A percentile compares a stretch with the other conserved stretches of the same genome.
Evolutionary conservation across 2,797 vertebrate species (phyloP).

Genomic region (Rhinoraja longicauda): DNA sequence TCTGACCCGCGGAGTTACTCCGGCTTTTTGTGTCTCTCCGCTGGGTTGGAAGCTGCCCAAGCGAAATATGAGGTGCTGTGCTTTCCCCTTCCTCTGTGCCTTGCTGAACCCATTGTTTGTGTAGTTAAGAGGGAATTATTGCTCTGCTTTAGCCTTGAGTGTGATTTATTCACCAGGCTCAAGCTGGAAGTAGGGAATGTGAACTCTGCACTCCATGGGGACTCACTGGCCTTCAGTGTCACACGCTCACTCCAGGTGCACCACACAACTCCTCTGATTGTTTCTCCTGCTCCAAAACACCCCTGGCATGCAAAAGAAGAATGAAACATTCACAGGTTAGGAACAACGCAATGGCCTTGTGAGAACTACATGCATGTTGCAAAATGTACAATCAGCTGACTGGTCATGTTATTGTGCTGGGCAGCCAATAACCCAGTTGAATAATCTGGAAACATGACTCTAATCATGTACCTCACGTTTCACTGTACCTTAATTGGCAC

Average conservation of each 20-base stretch:
- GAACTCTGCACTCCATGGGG: background rate
- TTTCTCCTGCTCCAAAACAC: background rate
- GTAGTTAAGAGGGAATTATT: conserved; percentile 25
- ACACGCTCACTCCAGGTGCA: background rate
- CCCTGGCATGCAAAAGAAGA: background rate
- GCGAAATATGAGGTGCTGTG: too few relatives aligned
- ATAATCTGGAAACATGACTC: too few relatives aligned
- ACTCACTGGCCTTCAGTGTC: background rate
- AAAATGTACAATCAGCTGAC: background rate
- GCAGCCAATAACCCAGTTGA: too few relatives aligned
- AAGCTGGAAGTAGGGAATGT: background rate
- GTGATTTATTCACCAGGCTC: conserved; percentile 6
- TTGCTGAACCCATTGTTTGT: conserved; percentile 31
- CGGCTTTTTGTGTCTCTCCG: too few relatives aligned
- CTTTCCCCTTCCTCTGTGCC: conserved; percentile 5
- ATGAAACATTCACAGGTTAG: background rate
- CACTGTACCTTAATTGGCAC: too few relatives aligned
- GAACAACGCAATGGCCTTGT: background rate
- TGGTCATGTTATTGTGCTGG: too few relatives aligned
- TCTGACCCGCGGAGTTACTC: too few relatives aligned
- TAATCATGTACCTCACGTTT: too few relatives aligned
- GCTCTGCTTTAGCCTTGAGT: background rate
- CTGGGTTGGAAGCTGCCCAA: too few relatives aligned
- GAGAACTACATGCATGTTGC: background rate
- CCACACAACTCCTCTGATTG: background rate